Evolutionary conservation across 1,140 invertebrate species (phyloP).

Genomic region (Penaeus japonicus): DNA sequence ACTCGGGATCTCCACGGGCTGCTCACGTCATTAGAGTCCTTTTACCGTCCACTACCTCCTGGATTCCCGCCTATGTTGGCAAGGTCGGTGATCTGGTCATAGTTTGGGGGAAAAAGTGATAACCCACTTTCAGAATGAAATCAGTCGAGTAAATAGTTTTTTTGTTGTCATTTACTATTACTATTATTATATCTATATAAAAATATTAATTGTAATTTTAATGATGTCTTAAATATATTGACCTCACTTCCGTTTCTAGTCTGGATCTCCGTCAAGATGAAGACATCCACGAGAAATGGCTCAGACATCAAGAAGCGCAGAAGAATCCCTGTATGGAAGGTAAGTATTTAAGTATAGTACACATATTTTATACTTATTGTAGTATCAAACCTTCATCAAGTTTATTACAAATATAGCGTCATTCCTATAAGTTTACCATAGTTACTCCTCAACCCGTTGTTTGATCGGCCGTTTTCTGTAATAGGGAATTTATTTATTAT

Average conservation of each 20-base stretch:
- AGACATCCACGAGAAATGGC: conserved; percentile 25
- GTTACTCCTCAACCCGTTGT: no score
- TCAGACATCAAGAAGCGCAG: neutral
- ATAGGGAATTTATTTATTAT: no score
- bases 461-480: no score
- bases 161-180: neutral
- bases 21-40: conserved; percentile 15
- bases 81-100: neutral
- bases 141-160: neutral
- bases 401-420: no score
- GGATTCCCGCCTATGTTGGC: conserved; percentile 25
- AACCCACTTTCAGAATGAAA: no score
- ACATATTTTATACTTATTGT: neutral
- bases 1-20: conserved; percentile 33
- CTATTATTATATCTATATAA: neutral
- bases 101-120: no score
- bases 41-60: conserved; percentile 15
- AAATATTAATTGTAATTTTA: neutral
- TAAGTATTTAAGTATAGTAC: neutral
- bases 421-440: no score
- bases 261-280: conserved; percentile 26
- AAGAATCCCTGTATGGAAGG: conserved; percentile 33
- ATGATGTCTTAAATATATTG: neutral
- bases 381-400: neutral
- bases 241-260: neutral